Base-by-base conservation (phyloP, 1,140 invertebrate genomes). In the Probaryconus sp. region DNA sequence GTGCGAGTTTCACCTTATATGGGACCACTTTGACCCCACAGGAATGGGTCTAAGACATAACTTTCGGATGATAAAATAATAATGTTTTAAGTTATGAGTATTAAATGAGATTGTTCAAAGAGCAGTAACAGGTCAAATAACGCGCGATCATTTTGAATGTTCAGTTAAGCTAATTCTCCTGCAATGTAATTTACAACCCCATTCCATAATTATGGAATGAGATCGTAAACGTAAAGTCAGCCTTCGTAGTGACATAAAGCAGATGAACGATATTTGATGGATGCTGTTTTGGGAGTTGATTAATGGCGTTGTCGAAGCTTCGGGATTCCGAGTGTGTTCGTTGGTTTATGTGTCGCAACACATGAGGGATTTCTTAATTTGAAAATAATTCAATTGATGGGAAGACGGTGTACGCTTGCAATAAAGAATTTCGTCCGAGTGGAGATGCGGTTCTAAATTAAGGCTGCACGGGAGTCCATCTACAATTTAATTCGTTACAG, bases 401-500 rank as follows among this genome's bases (percentile, higher is more conserved):
- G 53, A 53, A 28, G 45, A n/a, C n/a, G n/a, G n/a, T n/a, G 16
- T 18, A 5, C 35, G 35, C 26, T 13, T 55, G 40, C 48, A 37
- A 53, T 53, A 55, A 55, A 69, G 55, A 53, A n/a, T n/a, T 58
- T 26, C 31, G 21, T 9, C 11, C 18, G 28, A 28, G 16, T 47
- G 16, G 24, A 42, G 10, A 2, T 70, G 47, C 55, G 37, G 40
- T 61, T 47, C n/a, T 63, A 63, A 71, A 63, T 63, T 63, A 71
- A 63, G 45, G 48, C 42, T 64, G 56, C 35, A 38, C 26, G 50
- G 30, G 38, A 53, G 14, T 58, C 51, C 50, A 33, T 33, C 31
- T 47, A 58, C 24, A 51, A 56, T 64, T 31, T 45, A 47, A 63
- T 65, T 72, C 60, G 69, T 72, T 42, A 72, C 51, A 65, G 69